Evolutionary conservation across 2,113 vertebrate genomes (phyloP), one percentile per base, ranked within the genome.

Genomic region (Pterocles burchelli): DNA sequence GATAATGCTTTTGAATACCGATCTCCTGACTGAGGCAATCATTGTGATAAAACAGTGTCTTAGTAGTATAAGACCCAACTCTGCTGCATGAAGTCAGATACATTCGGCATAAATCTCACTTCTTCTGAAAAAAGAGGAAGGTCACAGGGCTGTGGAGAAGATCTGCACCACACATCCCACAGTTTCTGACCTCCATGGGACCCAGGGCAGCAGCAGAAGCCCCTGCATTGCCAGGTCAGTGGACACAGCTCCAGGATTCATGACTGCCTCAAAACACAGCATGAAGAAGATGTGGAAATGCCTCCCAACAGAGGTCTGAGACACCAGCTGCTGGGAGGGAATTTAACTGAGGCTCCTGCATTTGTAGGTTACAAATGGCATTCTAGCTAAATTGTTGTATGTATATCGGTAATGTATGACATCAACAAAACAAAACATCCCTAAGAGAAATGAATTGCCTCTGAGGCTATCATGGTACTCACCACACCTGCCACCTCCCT

Each of bases 1-100:
- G 55, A 38, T 73, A 92, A 49, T 22, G 41, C 31, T 79, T 79
- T 36, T 83, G 85, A 91, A 85, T 92, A 73, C 77, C 79, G 52
- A 92, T 89, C 36, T 70, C 34, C 61, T 75, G 49, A 81, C 34
- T 68, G 77, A 89, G 28, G 51, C 36, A 74, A 59, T 58, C 71
- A 26, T 8, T 79, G 41, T 41, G 49, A 68, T 34, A 18, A 67
- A 89, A 46, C 11, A 52, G 51, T 3, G 4, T 41, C 51, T 62
- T 19, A 41, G 38, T 10, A 78, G 9, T 28, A 2, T 29, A 84
- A 77, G 68, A 52, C 46, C 11, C 2, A 7, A 34, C 13, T 85
- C 29, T 72, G 75, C 51, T 46, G 29, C 61, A 65, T 61, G 25
- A 88, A 85, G 33, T 19, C 38, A 59, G 41, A 68, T 45, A 67